Percentiles rank a stretch among this genome's conserved stretches.
Conservation (phyloP, 1,140 invertebrate genomes). For the Brachystomella parvula region DNA sequence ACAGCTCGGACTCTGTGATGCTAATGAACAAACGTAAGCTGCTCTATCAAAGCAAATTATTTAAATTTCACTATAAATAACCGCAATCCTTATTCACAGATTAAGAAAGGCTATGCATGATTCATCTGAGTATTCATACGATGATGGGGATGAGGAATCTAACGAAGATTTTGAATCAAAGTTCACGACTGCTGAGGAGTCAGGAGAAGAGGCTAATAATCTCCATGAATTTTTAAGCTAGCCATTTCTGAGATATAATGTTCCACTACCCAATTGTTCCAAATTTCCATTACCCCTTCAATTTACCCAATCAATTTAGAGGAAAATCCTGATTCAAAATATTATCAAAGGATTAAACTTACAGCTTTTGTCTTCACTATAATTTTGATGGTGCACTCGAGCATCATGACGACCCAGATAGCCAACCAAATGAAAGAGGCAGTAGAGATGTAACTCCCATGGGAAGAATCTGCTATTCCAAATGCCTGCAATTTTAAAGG, state of each 20-base stretch:
- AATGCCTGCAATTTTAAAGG: slow-evolving; percentile 12
- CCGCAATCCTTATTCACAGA: not conserved
- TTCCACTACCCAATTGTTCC: no score
- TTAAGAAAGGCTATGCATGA: slow-evolving; percentile 4
- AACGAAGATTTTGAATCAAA: not conserved
- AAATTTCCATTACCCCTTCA: no score
- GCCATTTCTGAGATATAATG: no score
- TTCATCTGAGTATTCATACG: not conserved
- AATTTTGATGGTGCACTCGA: slow-evolving; percentile 36
- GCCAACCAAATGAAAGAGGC: slow-evolving; percentile 22
- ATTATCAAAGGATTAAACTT: no score
- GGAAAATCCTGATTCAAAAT: no score
- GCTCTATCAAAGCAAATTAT: not conserved
- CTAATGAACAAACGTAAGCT: not conserved
- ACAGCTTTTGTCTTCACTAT: slow-evolving; percentile 18
- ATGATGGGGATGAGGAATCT: not conserved
- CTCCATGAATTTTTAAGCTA: no score
- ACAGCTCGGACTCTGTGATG: not conserved
- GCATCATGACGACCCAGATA: slow-evolving; percentile 33
- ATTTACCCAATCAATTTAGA: no score
- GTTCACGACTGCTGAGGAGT: not conserved
- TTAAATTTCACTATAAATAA: not conserved
- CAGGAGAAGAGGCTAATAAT: no score
- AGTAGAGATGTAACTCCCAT: slow-evolving; percentile 14
- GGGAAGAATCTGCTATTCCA: not conserved